Percentiles rank a stretch among this genome's conserved stretches.
phyloP scores from a whole-genome alignment of 2,113 vertebrate genomes.

The Fregata magnificens region DNA sequence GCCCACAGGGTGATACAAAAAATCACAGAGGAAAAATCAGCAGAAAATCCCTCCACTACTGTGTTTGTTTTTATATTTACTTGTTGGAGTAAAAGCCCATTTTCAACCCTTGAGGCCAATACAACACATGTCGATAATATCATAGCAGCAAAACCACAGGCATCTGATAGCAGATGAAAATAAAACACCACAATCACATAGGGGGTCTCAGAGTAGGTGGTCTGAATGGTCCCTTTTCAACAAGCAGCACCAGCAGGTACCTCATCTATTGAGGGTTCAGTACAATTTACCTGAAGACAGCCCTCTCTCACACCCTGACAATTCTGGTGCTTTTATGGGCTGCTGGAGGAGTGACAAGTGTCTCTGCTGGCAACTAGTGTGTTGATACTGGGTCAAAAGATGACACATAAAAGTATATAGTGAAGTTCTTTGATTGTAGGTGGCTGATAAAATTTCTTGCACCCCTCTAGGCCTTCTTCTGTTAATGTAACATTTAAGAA shows the following conservation, averaged over 20 bases:
- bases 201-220: conserved; percentile 37
- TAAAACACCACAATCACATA: neutral
- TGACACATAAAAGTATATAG: neutral
- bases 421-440: neutral
- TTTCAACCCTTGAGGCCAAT: conserved; percentile 11
- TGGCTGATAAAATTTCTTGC: neutral
- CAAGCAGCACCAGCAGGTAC: neutral
- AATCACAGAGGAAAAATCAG: neutral
- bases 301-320: neutral
- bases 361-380: neutral
- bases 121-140: neutral
- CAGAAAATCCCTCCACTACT: neutral
- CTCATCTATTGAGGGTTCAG: neutral
- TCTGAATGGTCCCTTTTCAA: neutral
- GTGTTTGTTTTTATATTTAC: conserved; percentile 22
- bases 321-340: neutral
- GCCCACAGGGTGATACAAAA: neutral
- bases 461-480: neutral
- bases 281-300: neutral
- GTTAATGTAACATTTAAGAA: neutral
- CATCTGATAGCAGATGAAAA: conserved; percentile 1
- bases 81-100: neutral
- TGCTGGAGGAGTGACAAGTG: neutral
- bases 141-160: conserved; percentile 5
- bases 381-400: neutral